Conservation (phyloP, 2,888 invertebrate species). For the Galeruca laticollis region DNA sequence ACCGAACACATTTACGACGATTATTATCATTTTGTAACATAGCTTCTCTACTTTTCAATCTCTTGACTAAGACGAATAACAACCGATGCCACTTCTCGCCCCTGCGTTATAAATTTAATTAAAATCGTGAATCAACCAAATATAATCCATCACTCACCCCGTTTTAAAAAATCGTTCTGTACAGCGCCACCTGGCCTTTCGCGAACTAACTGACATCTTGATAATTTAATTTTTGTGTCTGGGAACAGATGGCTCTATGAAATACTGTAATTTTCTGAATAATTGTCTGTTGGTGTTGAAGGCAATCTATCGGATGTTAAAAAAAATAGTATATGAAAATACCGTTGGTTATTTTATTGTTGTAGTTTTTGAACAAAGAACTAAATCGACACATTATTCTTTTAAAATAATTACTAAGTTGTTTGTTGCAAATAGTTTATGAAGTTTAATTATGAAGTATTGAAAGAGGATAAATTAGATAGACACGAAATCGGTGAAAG, state of each 20-base stretch:
- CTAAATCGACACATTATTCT: no score
- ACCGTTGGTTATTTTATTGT: no score
- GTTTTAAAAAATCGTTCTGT: conserved; percentile 6
- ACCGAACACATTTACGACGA: not conserved
- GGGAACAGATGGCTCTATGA: conserved; percentile 30
- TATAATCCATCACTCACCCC: conserved; percentile 34
- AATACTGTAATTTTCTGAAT: conserved; percentile 25
- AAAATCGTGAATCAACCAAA: conserved; percentile 27
- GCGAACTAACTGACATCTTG: conserved; percentile 23
- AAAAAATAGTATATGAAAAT: not conserved
- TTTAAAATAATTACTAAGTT: no score
- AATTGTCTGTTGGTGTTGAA: conserved; percentile 3
- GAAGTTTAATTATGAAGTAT: no score
- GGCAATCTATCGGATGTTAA: not conserved
- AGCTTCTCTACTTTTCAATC: not conserved
- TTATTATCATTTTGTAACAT: conserved; percentile 5
- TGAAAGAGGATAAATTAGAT: no score
- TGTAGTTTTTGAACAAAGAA: no score
- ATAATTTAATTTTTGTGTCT: conserved; percentile 32
- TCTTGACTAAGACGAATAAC: conserved; percentile 15
- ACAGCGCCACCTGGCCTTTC: conserved; percentile 17
- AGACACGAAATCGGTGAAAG: no score
- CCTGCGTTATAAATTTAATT: conserved; percentile 26
- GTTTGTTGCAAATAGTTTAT: no score
- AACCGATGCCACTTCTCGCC: not conserved